A percentile compares a stretch with the other conserved stretches of the same genome.
Conservation (phyloP, 2,888 invertebrate species). For the Agrochola lota region DNA sequence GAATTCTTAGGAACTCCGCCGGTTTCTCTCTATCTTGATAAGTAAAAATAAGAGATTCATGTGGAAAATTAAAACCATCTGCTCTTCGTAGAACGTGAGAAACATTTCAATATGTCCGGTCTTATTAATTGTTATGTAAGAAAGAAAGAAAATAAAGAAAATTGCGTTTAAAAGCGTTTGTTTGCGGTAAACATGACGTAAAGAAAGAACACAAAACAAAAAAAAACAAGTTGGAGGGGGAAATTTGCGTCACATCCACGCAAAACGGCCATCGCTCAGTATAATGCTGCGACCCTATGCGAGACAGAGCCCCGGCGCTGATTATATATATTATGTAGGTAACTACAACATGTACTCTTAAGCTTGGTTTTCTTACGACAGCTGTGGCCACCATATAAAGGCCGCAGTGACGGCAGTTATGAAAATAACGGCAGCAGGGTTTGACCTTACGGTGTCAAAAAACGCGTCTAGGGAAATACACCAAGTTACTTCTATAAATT, state of each 20-base stretch:
- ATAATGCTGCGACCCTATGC: too few species aligned
- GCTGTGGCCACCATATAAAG: neutral
- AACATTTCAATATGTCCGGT: conserved; percentile 27
- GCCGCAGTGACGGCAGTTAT: neutral
- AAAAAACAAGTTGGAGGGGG: too few species aligned
- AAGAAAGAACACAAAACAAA: too few species aligned
- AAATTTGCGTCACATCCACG: too few species aligned
- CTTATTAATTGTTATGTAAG: conserved; percentile 1
- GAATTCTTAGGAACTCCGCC: neutral
- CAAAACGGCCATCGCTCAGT: too few species aligned
- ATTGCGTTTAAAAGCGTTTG: too few species aligned
- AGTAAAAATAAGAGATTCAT: conserved; percentile 22
- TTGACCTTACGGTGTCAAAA: neutral
- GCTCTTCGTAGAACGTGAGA: conserved; percentile 47
- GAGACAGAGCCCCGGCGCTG: too few species aligned
- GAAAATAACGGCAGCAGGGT: neutral
- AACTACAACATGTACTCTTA: neutral
- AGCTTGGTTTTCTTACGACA: neutral
- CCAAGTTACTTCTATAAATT: neutral
- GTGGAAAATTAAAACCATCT: conserved; percentile 54
- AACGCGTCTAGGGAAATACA: too few species aligned
- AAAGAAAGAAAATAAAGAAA: too few species aligned
- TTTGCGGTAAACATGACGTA: too few species aligned
- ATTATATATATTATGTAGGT: neutral
- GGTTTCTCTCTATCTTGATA: conserved; percentile 1